phyloP scores from a whole-genome alignment of 2,113 vertebrate species.

The Microcebus lehilahytsara region DNA sequence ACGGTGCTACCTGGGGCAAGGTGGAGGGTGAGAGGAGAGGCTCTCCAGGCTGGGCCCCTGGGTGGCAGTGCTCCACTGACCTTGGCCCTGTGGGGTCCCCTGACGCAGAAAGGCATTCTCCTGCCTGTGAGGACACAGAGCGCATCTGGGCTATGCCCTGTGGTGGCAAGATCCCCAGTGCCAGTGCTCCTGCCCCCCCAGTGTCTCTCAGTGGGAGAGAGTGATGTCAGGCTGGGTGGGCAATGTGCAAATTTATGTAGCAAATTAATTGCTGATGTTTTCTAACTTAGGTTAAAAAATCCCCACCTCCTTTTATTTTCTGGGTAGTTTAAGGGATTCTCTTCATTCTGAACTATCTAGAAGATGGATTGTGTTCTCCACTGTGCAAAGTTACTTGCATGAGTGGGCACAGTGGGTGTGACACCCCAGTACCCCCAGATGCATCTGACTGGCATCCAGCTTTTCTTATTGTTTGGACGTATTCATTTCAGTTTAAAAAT shows the following conservation, averaged over 20 bases:
- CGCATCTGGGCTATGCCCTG: background rate
- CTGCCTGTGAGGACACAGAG: background rate
- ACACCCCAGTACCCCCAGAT: background rate
- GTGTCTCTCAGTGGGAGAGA: background rate
- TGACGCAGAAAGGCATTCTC: background rate
- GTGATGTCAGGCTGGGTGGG: background rate
- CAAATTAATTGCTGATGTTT: background rate
- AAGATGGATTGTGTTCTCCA: background rate
- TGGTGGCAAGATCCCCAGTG: background rate
- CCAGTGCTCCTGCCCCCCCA: background rate
- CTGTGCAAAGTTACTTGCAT: background rate
- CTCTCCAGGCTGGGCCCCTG: background rate
- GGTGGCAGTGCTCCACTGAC: fast-evolving
- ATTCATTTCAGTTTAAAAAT: background rate
- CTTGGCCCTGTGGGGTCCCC: background rate
- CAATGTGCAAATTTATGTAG: background rate
- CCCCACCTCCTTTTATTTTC: background rate
- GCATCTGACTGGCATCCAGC: background rate
- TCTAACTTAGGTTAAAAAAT: background rate
- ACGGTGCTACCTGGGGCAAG: background rate
- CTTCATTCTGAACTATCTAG: background rate
- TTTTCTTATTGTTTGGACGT: background rate
- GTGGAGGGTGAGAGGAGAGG: background rate
- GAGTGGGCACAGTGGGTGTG: background rate
- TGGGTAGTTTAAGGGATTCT: background rate